Evolutionary conservation across 1,140 invertebrate genomes (phyloP).

Genomic region (Drosophila kikkawai): DNA sequence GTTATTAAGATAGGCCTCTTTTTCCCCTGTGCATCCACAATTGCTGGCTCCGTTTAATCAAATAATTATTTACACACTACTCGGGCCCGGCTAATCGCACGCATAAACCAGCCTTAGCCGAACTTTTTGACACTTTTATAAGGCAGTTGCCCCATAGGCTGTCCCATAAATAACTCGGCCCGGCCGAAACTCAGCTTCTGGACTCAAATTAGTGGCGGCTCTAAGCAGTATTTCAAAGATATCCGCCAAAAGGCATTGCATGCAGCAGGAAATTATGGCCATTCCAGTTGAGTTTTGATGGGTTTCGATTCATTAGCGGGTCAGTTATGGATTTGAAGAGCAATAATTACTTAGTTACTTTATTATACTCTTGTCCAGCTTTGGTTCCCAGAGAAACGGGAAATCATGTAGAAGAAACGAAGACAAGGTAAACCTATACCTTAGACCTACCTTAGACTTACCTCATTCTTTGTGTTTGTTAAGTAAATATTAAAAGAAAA

Average conservation of each 20-base stretch:
- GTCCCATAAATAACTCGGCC: slow-evolving; percentile 73
- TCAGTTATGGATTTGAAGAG: slow-evolving; percentile 20
- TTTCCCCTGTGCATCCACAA: slow-evolving; percentile 20
- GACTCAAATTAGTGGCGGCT: slow-evolving; percentile 65
- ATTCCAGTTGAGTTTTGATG: slow-evolving; percentile 34
- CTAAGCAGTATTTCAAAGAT: slow-evolving; percentile 61
- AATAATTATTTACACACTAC: slow-evolving; percentile 76
- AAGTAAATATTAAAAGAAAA: neutral
- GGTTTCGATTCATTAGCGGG: slow-evolving; percentile 42
- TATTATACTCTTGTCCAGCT: slow-evolving; percentile 1
- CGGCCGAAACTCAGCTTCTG: slow-evolving; percentile 60
- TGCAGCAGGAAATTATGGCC: slow-evolving; percentile 52
- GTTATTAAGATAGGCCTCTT: neutral
- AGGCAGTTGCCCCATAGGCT: slow-evolving; percentile 73
- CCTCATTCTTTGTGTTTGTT: no score
- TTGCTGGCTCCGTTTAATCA: slow-evolving; percentile 34
- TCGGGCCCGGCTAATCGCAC: slow-evolving; percentile 50
- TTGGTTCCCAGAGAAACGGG: neutral
- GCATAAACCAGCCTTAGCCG: slow-evolving; percentile 66
- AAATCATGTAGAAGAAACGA: neutral
- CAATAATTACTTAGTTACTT: slow-evolving; percentile 27
- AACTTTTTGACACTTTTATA: slow-evolving; percentile 83
- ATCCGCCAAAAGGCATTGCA: slow-evolving; percentile 44
- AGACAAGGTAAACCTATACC: no score
- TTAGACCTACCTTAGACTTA: no score